Evolutionary conservation across 2,888 invertebrate species (phyloP).

Genomic region (Galerucella nymphaeae): DNA sequence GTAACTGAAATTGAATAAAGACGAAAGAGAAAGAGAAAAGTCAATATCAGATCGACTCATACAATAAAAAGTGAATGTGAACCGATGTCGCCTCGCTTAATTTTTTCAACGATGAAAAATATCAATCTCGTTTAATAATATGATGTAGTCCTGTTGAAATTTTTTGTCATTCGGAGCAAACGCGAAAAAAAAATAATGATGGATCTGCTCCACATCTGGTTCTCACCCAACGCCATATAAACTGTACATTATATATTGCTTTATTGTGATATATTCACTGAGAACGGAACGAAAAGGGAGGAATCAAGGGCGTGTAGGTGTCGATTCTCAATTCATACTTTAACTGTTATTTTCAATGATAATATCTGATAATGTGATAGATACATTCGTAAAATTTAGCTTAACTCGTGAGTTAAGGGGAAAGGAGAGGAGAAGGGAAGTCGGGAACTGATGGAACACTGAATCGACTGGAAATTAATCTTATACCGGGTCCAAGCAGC

Average conservation of each 20-base stretch:
- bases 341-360: too few species aligned
- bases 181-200: constrained; percentile 55
- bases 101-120: constrained; percentile 22
- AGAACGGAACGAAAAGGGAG: constrained; percentile 41
- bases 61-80: constrained; percentile 19
- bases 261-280: constrained; percentile 57
- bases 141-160: constrained; percentile 43
- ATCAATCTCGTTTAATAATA: constrained; percentile 45
- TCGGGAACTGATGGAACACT: too few species aligned
- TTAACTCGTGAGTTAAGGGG: too few species aligned
- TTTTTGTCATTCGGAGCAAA: constrained; percentile 39
- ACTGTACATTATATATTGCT: constrained; percentile 59
- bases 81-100: too few species aligned
- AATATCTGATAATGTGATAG: too few species aligned
- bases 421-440: too few species aligned
- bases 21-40: not conserved
- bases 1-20: too few species aligned
- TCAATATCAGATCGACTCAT: not conserved
- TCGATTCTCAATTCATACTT: too few species aligned
- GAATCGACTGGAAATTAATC: too few species aligned
- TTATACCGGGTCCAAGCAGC: too few species aligned
- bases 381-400: too few species aligned
- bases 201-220: constrained; percentile 58
- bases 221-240: constrained; percentile 50
- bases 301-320: not conserved